Conservation (phyloP, 2,113 vertebrate species). For the Passer domesticus region DNA sequence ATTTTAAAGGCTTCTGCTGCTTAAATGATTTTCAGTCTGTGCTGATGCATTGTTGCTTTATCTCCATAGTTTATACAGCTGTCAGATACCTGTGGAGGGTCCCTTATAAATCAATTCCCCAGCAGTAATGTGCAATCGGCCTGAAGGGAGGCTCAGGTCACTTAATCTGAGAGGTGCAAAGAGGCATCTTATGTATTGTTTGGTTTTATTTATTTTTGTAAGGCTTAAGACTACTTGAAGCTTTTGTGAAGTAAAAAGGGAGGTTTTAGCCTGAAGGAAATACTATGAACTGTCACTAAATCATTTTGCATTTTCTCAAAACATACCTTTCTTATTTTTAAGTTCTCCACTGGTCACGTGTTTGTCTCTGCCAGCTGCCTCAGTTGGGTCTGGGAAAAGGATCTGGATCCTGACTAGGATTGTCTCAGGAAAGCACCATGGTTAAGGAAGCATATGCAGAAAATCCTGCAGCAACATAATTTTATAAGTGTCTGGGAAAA, state of each 20-base stretch:
- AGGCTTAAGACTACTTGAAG: not conserved
- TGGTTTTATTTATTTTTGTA: slow-evolving; percentile 38
- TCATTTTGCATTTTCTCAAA: not conserved
- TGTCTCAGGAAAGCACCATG: slow-evolving; percentile 22
- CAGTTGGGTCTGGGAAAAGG: slow-evolving; percentile 67
- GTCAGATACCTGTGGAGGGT: slow-evolving; percentile 49
- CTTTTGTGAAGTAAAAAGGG: not conserved
- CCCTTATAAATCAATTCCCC: slow-evolving; percentile 30
- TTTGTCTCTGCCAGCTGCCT: slow-evolving; percentile 22
- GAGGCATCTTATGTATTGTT: slow-evolving; percentile 5
- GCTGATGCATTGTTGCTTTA: slow-evolving; percentile 2
- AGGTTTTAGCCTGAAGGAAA: not conserved
- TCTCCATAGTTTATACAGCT: slow-evolving; percentile 51
- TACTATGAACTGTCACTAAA: not conserved
- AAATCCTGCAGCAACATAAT: not conserved
- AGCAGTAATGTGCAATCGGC: not conserved
- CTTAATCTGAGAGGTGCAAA: slow-evolving; percentile 36
- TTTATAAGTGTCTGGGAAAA: slow-evolving; percentile 24
- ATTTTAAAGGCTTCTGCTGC: not conserved
- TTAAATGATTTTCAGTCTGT: slow-evolving; percentile 47
- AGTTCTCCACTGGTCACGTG: not conserved
- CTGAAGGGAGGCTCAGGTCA: slow-evolving; percentile 31
- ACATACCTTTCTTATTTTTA: not conserved
- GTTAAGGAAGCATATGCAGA: slow-evolving; percentile 12
- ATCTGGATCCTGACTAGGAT: slow-evolving; percentile 51